These are phyloP conservation scores for Gymnogyps californianus DNA, from an alignment of 2,113 vertebrate genomes.

Conservation along the genomic window DNA sequence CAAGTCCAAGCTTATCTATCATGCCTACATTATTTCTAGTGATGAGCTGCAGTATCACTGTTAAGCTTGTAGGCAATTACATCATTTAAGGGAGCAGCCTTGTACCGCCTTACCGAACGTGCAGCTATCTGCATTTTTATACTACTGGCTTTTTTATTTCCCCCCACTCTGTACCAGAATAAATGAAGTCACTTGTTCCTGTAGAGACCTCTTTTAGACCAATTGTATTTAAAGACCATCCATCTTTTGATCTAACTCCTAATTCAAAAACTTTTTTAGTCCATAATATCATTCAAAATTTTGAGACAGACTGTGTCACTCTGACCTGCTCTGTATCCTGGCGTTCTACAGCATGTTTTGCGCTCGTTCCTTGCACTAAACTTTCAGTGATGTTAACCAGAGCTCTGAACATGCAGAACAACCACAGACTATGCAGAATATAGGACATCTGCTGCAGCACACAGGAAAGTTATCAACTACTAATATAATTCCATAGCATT, in stretches of 20 bases:
- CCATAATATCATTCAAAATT: neutral
- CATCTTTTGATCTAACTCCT: neutral
- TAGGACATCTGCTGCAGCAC: neutral
- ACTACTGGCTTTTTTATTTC: neutral
- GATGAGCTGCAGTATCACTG: constrained; percentile 64
- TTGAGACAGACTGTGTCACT: neutral
- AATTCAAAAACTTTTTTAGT: neutral
- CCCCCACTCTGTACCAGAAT: neutral
- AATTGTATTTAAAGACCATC: neutral
- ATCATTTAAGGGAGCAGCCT: constrained; percentile 7
- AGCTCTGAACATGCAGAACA: neutral
- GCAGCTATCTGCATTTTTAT: neutral
- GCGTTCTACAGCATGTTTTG: neutral
- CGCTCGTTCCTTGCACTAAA: neutral
- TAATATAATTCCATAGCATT: neutral
- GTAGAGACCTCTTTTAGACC: neutral
- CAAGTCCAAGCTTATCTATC: constrained; percentile 62
- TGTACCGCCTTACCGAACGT: constrained; percentile 30
- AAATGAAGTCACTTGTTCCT: neutral
- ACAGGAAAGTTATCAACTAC: neutral
- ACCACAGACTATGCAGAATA: neutral
- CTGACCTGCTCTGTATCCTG: neutral
- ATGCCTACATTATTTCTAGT: constrained; percentile 52
- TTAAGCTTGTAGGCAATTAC: constrained; percentile 54
- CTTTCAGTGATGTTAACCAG: neutral